A percentile compares a stretch with the other conserved stretches of the same genome.
phyloP scores from a whole-genome alignment of 2,797 vertebrate species.

The Parauchenoglanis punctatus region DNA sequence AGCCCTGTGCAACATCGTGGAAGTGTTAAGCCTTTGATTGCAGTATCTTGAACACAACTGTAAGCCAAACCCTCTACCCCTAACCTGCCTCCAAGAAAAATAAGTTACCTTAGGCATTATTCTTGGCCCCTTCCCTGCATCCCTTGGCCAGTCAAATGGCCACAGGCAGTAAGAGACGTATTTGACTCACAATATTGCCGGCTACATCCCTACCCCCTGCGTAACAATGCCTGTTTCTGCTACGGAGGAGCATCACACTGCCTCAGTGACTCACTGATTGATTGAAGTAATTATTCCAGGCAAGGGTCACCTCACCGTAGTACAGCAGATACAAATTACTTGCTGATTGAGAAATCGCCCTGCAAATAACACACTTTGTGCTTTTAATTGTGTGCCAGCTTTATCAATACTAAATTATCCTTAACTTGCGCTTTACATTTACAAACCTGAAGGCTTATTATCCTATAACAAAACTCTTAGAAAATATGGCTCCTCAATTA shows the following conservation, averaged over 20 bases:
- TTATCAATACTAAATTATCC: conserved; percentile 14
- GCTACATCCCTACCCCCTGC: conserved; percentile 38
- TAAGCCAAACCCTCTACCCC: conserved; percentile 9
- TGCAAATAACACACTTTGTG: conserved; percentile 33
- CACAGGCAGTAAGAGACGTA: conserved; percentile 49
- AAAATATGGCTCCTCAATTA: background rate
- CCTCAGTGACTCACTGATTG: conserved; percentile 44
- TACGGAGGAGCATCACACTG: conserved; percentile 21
- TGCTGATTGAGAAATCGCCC: conserved; percentile 35
- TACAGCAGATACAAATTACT: conserved; percentile 29
- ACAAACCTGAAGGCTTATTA: background rate
- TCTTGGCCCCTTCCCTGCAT: conserved; percentile 13
- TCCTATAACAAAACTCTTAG: background rate
- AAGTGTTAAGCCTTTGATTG: conserved; percentile 26
- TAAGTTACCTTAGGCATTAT: conserved; percentile 34
- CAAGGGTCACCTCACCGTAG: conserved; percentile 41
- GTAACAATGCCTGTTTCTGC: conserved; percentile 6
- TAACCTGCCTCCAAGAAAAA: conserved; percentile 32
- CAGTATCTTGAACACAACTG: background rate
- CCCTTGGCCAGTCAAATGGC: conserved; percentile 57
- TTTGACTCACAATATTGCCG: conserved; percentile 57
- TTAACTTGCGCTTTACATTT: background rate
- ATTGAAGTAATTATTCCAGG: conserved; percentile 53
- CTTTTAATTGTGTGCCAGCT: conserved; percentile 29
- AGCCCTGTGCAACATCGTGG: conserved; percentile 4